phyloP scores from a whole-genome alignment of 2,797 vertebrate genomes.

The Protonibea diacanthus region DNA sequence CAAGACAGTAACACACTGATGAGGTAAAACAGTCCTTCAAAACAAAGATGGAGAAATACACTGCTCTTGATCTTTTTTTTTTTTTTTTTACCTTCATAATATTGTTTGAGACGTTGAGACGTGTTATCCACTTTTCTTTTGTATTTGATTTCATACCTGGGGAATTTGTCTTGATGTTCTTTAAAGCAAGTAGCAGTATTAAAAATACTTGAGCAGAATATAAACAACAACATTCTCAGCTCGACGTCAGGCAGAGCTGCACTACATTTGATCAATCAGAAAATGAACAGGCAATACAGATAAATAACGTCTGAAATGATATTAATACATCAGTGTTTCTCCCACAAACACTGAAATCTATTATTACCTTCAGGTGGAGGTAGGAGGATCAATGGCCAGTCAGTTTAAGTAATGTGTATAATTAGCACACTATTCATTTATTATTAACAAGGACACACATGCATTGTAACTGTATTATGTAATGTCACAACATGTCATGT shows the following conservation, averaged over 20 bases:
- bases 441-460: not conserved
- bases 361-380: not conserved
- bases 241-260: not conserved
- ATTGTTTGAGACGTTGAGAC: constrained; percentile 10
- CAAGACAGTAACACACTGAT: constrained; percentile 6
- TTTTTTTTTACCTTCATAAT: constrained; percentile 6
- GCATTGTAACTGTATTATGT: not conserved
- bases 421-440: too few species aligned
- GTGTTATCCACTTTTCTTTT: constrained; percentile 5
- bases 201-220: constrained; percentile 16
- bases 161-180: constrained; percentile 2
- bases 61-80: constrained; percentile 6
- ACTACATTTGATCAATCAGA: not conserved
- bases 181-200: not conserved
- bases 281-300: not conserved
- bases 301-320: not conserved
- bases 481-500: not conserved
- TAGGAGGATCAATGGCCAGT: too few species aligned
- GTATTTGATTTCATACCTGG: constrained; percentile 2
- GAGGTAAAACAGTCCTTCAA: not conserved
- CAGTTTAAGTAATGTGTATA: too few species aligned
- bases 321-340: not conserved
- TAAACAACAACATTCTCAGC: not conserved
- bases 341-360: not conserved
- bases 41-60: constrained; percentile 2